Base-by-base conservation (phyloP, 2,888 invertebrate genomes). In the Chalcis sispes region DNA sequence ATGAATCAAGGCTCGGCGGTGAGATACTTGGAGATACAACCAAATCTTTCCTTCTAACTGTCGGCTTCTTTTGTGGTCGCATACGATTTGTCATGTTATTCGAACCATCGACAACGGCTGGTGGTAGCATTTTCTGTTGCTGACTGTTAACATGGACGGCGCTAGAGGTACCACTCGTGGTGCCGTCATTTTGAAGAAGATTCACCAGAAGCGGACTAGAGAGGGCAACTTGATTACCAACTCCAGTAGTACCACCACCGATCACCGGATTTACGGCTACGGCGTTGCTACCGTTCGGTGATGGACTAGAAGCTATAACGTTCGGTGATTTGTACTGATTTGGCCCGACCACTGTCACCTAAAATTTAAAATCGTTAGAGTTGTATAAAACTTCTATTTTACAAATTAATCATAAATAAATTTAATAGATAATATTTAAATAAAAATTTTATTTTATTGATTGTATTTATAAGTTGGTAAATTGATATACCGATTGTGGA, bases 201-300 rank as follows among this genome's bases (percentile, higher is more conserved):
- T 98, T 98, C 40, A 98, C 98, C 80, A 98, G 90, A 81, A 98
- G 90, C 25, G 98, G 98, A 85, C 97, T 97, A 80, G 93, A 96
- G 89, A 94, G 92, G 72, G 95, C 95, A 81, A 95, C 95, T 79
- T 92, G 88, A 80, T 88, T 88, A 18, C 86, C 85, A 75, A 82
- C 27, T 25, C 66, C 58, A 8, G 74, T 64, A 27, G 79, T 15
- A 73, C 56, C 77, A n/a, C 74, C 80, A 36, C 56, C 48, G 25
- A 79, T 77, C 54, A 78, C 71, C 52, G 73, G 72, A 27, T 78
- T 79, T 50, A 84, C 71, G 64, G 81, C 50, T 71, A 81, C 50
- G 10, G 20, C 20, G 78, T 77, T 81, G 78, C 79, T 82, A 81
- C 81, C 81, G 72, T 77, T 79, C 78, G 86, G 82, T 79, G 86